Percentiles rank a stretch among this genome's conserved stretches.
These are phyloP conservation scores for Drosophila nr. medialis DNA, from an alignment of 2,888 invertebrate species.

Conservation along the genomic window DNA sequence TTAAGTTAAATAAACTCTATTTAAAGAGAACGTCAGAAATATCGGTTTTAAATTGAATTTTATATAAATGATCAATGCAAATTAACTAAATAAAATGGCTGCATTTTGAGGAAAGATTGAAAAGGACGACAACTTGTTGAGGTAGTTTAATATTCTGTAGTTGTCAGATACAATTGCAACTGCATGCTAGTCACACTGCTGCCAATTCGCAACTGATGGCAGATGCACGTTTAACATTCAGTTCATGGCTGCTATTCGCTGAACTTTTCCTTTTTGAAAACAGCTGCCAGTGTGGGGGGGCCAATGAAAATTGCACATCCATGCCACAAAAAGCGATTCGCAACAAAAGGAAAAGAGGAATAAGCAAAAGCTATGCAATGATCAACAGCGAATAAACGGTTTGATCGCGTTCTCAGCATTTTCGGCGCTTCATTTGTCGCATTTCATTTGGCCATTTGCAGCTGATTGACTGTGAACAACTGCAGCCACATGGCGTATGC, in stretches of 20 bases:
- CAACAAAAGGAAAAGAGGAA: neutral
- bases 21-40: too few species aligned
- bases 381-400: constrained; percentile 25
- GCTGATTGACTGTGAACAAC: constrained; percentile 61
- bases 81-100: neutral
- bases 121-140: neutral
- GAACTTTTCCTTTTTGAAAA: neutral
- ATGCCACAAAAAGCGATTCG: constrained; percentile 9
- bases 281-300: neutral
- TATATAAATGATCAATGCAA: too few species aligned
- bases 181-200: too few species aligned
- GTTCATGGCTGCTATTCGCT: constrained; percentile 8
- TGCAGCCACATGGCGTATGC: constrained; percentile 64
- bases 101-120: neutral
- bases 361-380: constrained; percentile 8
- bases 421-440: constrained; percentile 57
- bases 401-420: constrained; percentile 46
- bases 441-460: constrained; percentile 54
- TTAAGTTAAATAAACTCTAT: neutral
- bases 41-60: neutral
- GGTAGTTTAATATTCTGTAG: neutral
- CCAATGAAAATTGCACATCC: constrained; percentile 2
- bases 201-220: neutral
- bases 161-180: neutral
- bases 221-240: constrained; percentile 1